Evolutionary conservation across 2,113 vertebrate genomes (phyloP).

Genomic region (Pseudopipra pipra): DNA sequence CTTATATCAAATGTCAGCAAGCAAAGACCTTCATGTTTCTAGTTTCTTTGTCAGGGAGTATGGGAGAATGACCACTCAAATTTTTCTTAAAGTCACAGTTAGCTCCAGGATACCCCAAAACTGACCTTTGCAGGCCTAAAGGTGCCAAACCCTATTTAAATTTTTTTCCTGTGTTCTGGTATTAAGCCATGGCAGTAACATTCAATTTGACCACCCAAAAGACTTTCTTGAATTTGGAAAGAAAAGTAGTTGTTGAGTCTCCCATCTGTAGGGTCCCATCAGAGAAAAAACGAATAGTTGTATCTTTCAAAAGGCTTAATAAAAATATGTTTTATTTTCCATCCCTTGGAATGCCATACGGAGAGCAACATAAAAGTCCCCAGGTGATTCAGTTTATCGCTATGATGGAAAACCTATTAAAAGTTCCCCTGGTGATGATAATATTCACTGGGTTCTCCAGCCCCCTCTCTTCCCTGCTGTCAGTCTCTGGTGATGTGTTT

Average conservation of each 20-base stretch:
- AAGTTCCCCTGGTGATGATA: neutral
- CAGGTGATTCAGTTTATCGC: constrained; percentile 3
- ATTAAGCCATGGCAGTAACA: neutral
- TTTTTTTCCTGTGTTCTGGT: neutral
- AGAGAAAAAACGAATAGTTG: constrained; percentile 19
- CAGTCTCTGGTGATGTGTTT: neutral
- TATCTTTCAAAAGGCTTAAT: constrained; percentile 55
- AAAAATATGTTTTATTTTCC: constrained; percentile 65
- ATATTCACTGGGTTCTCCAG: neutral
- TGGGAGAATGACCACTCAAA: neutral
- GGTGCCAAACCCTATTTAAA: neutral
- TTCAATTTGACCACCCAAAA: neutral
- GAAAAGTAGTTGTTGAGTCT: neutral
- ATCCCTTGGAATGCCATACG: neutral
- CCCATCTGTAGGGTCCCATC: neutral
- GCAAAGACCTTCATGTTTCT: neutral
- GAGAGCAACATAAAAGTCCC: constrained; percentile 2
- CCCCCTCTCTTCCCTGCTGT: neutral
- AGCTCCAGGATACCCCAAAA: neutral
- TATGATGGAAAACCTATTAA: constrained; percentile 53
- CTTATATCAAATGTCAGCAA: neutral
- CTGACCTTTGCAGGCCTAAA: neutral
- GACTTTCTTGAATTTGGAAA: neutral
- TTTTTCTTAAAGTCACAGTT: neutral
- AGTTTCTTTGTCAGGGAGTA: neutral